Evolutionary conservation across 2,888 invertebrate genomes (phyloP).

Genomic region (Dromius quadrimaculatus): DNA sequence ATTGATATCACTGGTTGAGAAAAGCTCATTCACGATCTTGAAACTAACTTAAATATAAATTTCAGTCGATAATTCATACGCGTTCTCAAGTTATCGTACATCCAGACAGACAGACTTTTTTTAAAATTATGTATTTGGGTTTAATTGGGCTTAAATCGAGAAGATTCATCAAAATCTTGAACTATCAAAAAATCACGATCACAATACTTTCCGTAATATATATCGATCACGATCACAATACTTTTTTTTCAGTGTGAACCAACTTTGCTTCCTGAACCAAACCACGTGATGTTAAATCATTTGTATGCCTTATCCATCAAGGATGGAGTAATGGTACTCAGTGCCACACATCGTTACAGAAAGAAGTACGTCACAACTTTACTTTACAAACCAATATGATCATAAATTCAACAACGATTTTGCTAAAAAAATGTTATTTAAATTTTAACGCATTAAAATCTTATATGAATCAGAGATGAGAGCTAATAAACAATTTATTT

Average conservation of each 20-base stretch:
- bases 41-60: too few species aligned
- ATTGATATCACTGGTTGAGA: too few species aligned
- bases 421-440: conserved; percentile 15
- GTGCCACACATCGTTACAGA: conserved; percentile 97
- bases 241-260: conserved; percentile 90
- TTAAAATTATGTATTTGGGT: too few species aligned
- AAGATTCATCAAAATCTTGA: too few species aligned
- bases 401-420: conserved; percentile 3
- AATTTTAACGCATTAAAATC: conserved; percentile 11
- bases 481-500: conserved; percentile 22
- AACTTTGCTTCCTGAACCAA: conserved; percentile 98
- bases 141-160: too few species aligned
- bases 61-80: too few species aligned
- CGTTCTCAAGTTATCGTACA: too few species aligned
- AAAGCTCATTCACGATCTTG: too few species aligned
- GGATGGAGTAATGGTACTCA: conserved; percentile 99
- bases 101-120: too few species aligned
- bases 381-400: conserved; percentile 96
- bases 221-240: too few species aligned
- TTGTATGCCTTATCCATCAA: conserved; percentile 99
- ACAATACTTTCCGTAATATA: too few species aligned
- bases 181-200: too few species aligned
- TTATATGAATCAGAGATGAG: neutral
- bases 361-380: conserved; percentile 99
- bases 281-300: conserved; percentile 99